phyloP scores from a whole-genome alignment of 2,797 vertebrate species.

The Phoxinus dragarum region DNA sequence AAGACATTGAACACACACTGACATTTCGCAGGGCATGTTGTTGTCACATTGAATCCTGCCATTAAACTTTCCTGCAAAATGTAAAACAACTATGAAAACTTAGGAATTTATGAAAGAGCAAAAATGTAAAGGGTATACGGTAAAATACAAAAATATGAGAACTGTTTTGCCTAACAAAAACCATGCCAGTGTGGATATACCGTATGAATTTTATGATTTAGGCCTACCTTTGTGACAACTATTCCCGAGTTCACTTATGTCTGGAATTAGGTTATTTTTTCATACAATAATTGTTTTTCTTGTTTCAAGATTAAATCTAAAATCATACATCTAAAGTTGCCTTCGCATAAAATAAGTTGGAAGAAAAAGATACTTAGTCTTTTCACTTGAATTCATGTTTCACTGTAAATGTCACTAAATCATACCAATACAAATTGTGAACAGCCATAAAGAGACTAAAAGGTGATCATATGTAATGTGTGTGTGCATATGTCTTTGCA shows the following conservation, averaged over 20 bases:
- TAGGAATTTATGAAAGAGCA: not conserved
- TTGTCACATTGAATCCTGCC: not conserved
- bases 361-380: not conserved
- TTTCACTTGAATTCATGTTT: not conserved
- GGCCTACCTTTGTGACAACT: not conserved
- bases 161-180: not conserved
- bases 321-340: not conserved
- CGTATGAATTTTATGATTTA: not conserved
- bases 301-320: not conserved
- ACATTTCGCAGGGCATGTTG: not conserved
- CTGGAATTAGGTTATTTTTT: not conserved
- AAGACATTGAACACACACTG: not conserved
- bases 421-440: conserved; percentile 3
- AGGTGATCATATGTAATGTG: not conserved
- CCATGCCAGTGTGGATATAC: not conserved
- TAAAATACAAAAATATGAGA: not conserved
- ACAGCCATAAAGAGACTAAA: conserved; percentile 12
- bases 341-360: not conserved
- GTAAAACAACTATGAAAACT: not conserved
- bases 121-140: not conserved
- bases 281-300: not conserved
- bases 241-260: not conserved
- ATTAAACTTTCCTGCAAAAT: not conserved
- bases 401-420: not conserved
- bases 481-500: conserved; percentile 56